Percentiles rank a stretch among this genome's conserved stretches.
These are phyloP conservation scores for Clarias laeviceps DNA, from an alignment of 2,797 vertebrate species.

Conservation along the genomic window DNA sequence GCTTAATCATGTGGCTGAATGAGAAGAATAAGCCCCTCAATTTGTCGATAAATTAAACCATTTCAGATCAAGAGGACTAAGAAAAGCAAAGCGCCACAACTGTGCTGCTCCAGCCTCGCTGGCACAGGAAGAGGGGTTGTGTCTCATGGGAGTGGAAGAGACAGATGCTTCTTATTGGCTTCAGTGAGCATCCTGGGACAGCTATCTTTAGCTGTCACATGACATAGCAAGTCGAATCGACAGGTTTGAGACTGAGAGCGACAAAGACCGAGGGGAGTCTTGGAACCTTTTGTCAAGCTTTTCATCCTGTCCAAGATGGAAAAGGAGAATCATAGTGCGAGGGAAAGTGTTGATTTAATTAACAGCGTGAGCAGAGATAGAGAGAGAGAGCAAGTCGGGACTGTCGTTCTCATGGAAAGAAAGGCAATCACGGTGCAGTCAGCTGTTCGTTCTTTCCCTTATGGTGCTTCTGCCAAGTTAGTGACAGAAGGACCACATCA, in stretches of 20 bases:
- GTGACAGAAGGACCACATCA: slow-evolving; percentile 77
- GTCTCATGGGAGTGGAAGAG: slow-evolving; percentile 58
- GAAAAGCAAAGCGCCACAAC: slow-evolving; percentile 23
- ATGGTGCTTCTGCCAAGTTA: slow-evolving; percentile 73
- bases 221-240: slow-evolving; percentile 61
- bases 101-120: slow-evolving; percentile 44
- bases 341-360: slow-evolving; percentile 82
- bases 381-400: slow-evolving; percentile 31
- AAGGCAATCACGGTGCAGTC: slow-evolving; percentile 78
- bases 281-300: slow-evolving; percentile 59
- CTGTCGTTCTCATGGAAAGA: slow-evolving; percentile 47
- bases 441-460: slow-evolving; percentile 86
- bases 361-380: slow-evolving; percentile 63
- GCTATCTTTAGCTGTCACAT: slow-evolving; percentile 54
- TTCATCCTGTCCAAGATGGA: slow-evolving; percentile 40
- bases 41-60: slow-evolving; percentile 19
- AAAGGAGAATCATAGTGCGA: slow-evolving; percentile 43
- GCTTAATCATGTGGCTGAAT: not conserved
- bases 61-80: not conserved
- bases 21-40: not conserved
- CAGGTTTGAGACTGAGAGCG: slow-evolving; percentile 53
- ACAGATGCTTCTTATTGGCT: slow-evolving; percentile 61
- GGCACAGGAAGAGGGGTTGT: slow-evolving; percentile 44
- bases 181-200: slow-evolving; percentile 60
- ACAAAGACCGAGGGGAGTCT: slow-evolving; percentile 31